Base-by-base conservation (phyloP, 2,113 vertebrate genomes). In the Gasterosteus nipponicus region DNA sequence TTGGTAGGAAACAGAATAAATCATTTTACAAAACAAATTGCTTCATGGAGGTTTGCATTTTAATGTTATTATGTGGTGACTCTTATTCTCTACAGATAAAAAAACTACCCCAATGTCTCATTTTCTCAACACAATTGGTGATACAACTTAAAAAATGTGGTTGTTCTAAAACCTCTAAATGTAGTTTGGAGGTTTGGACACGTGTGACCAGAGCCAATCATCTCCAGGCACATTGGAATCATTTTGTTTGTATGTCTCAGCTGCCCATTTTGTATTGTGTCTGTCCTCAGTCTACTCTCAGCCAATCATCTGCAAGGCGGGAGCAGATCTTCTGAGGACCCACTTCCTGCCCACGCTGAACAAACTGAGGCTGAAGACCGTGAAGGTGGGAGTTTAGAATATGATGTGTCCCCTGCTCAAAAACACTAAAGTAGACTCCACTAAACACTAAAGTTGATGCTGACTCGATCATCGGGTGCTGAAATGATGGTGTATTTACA, bases 301-400 rank as follows among this genome's bases (percentile, higher is more conserved):
- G 90, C 98, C 98, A 10, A 99, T 99, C 88, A 98, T 99, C 92
- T 95, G 96, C 92, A 99, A 97, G 89, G 97, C 98, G 49, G 95
- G 95, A 39, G 94, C 95, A 0, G 96, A 96, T 88, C 94, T 99
- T 67, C 93, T 99, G 38, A 96, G 95, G 89, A 94, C 91, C 67
- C 98, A 98, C 89, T 99, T 99, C 89, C 93, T 99, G 81, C 96
- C 97, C 29, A 99, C 97, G 0, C 78, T 99, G 93, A 96, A 98
- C 84, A 99, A 99, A 90, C 81, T 99, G 67, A 98, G 94, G 93
- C 98, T 98, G 89, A 99, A 98, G 92, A 96, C 97, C 0, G 86
- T 97, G 76, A 99, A 98, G 94, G 92, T 93, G 57, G 80, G 67
- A 59, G 39, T 41, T 63, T 63, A 46, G 59, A 63, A 73, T 75